Conservation (phyloP, 1,140 invertebrate genomes). For the Drosophila pruinosa region DNA sequence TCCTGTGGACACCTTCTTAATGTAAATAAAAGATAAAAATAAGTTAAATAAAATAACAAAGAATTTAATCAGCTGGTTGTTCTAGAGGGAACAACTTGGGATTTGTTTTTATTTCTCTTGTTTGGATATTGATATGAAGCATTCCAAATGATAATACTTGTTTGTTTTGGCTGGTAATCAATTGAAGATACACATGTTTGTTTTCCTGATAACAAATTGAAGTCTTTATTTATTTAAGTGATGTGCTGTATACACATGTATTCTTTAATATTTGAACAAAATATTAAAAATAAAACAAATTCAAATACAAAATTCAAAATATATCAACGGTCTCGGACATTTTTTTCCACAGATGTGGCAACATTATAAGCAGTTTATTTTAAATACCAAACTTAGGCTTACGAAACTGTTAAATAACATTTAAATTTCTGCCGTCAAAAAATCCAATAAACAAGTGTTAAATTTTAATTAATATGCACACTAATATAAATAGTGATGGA, state of each 20-base stretch:
- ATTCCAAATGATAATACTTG: neutral
- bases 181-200: too few relatives aligned
- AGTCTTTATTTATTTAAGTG: neutral
- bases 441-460: too few relatives aligned
- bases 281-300: too few relatives aligned
- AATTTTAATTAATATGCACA: too few relatives aligned
- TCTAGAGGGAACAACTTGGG: neutral
- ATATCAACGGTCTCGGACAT: too few relatives aligned
- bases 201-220: neutral
- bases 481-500: too few relatives aligned
- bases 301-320: too few relatives aligned
- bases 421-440: too few relatives aligned
- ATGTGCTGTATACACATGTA: neutral
- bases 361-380: neutral
- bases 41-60: conserved; percentile 6
- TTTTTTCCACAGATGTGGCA: conserved; percentile 13
- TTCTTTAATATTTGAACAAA: neutral
- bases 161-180: neutral
- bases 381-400: too few relatives aligned
- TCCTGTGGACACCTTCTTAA: conserved; percentile 50
- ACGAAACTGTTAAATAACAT: too few relatives aligned
- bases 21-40: conserved; percentile 63
- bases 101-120: neutral
- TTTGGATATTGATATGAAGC: conserved; percentile 8
- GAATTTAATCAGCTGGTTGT: neutral